phyloP scores from a whole-genome alignment of 2,797 vertebrate species.

The Sphaeramia orbicularis region DNA sequence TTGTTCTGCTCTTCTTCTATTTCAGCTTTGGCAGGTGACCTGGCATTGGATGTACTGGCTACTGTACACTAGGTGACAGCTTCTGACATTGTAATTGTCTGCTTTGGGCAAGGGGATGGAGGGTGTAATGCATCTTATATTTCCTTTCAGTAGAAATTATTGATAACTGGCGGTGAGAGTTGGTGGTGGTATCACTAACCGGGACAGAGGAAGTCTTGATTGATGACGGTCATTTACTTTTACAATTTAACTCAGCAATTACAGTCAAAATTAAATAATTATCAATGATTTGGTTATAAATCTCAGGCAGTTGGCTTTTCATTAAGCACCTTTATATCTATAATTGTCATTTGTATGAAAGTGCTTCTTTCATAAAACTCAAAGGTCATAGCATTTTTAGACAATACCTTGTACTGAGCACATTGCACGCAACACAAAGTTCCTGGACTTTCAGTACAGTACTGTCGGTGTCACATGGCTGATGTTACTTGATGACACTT shows the following conservation, averaged over 20 bases:
- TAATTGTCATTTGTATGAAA: background rate
- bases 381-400: background rate
- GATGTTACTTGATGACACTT: constrained; percentile 6
- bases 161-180: constrained; percentile 68
- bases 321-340: background rate
- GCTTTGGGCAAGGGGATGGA: constrained; percentile 66
- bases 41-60: constrained; percentile 73
- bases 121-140: constrained; percentile 73
- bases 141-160: constrained; percentile 78
- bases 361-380: background rate
- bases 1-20: constrained; percentile 79
- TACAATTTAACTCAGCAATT: background rate
- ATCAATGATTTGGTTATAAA: constrained; percentile 5
- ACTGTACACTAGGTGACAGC: constrained; percentile 78
- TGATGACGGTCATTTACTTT: constrained; percentile 38
- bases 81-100: constrained; percentile 81
- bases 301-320: background rate
- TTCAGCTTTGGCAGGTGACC: constrained; percentile 78
- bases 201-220: constrained; percentile 30
- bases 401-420: background rate
- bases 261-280: background rate
- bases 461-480: constrained; percentile 1
- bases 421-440: background rate
- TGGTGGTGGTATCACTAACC: constrained; percentile 68
- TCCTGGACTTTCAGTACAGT: constrained; percentile 4